Percentiles rank a stretch among this genome's conserved stretches.
Evolutionary conservation across 2,113 vertebrate genomes (phyloP).

Genomic region (Pelodiscus sinensis): DNA sequence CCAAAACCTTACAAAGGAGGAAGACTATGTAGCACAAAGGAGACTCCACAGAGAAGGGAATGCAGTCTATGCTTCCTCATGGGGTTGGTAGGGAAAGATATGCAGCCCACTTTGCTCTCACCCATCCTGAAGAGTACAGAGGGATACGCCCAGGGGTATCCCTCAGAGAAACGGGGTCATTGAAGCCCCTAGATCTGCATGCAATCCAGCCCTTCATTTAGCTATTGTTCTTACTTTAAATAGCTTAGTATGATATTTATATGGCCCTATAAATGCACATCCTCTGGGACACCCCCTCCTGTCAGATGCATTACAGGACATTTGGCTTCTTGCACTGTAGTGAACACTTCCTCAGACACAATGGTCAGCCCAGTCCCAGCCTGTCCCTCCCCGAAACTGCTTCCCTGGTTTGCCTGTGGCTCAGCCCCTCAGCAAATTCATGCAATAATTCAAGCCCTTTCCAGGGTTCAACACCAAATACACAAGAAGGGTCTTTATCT

Average conservation of each 20-base stretch:
- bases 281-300: background rate
- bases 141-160: background rate
- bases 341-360: no score
- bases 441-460: no score
- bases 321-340: no score
- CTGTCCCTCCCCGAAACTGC: no score
- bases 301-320: no score
- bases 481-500: no score
- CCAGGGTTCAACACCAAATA: no score
- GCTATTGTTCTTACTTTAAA: background rate
- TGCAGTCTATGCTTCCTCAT: background rate
- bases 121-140: background rate
- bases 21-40: background rate
- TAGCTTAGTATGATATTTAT: background rate
- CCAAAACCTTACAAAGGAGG: background rate
- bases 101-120: background rate
- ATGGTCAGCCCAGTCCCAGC: no score
- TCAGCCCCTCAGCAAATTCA: no score
- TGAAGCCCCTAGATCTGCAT: background rate
- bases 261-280: background rate
- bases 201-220: background rate
- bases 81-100: background rate
- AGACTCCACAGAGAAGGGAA: background rate
- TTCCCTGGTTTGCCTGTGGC: no score
- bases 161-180: background rate